phyloP scores from a whole-genome alignment of 2,888 invertebrate species.

The Eilema griseolum region DNA sequence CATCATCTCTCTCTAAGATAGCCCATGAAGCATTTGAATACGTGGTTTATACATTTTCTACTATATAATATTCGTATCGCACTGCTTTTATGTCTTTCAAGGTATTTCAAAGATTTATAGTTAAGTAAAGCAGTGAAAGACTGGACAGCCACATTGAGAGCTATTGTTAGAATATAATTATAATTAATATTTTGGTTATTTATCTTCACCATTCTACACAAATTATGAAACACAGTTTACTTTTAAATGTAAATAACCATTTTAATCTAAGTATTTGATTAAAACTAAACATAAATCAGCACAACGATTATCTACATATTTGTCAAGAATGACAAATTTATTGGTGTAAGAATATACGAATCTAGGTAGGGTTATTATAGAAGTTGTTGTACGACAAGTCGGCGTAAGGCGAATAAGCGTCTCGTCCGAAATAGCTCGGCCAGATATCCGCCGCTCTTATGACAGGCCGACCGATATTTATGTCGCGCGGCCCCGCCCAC shows the following conservation, averaged over 20 bases:
- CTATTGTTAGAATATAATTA: not conserved
- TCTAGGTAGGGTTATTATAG: constrained; percentile 41
- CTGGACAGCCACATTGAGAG: not conserved
- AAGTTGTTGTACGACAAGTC: constrained; percentile 23
- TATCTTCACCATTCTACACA: constrained; percentile 5
- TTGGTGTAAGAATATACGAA: constrained; percentile 46
- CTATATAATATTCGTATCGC: no score
- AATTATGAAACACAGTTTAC: constrained; percentile 36
- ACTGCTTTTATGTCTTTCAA: no score
- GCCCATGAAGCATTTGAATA: no score
- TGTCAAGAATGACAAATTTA: constrained; percentile 50
- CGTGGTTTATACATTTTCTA: no score
- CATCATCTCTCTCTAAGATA: no score
- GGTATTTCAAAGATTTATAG: not conserved
- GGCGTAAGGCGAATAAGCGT: constrained; percentile 51
- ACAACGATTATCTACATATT: constrained; percentile 46
- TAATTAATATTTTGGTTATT: not conserved
- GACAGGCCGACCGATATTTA: constrained; percentile 84
- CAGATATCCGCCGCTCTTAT: constrained; percentile 80
- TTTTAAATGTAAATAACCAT: constrained; percentile 43
- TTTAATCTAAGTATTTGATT: constrained; percentile 45
- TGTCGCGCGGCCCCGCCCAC: constrained; percentile 84
- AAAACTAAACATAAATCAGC: constrained; percentile 49
- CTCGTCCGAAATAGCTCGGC: constrained; percentile 79
- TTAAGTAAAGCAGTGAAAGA: not conserved